Evolutionary conservation across 2,797 vertebrate species (phyloP).

Genomic region (Austrolebias charrua): DNA sequence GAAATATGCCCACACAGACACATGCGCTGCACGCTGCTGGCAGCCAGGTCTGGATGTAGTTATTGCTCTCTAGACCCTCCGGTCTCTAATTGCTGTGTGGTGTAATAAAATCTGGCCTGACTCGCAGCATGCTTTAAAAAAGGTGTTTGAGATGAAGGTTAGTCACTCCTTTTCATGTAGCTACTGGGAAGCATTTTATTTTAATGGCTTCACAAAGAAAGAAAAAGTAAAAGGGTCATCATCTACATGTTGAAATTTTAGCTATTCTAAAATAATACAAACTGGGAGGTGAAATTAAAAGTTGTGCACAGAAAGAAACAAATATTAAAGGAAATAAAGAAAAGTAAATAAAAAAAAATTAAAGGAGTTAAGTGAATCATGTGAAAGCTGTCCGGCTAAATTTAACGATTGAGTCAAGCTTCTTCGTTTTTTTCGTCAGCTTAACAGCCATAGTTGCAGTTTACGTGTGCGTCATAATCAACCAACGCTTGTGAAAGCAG

Average conservation of each 20-base stretch:
- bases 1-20: constrained; percentile 7
- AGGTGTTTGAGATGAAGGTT: constrained; percentile 10
- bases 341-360: not conserved
- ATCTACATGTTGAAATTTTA: constrained; percentile 7
- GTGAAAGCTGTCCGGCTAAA: constrained; percentile 25
- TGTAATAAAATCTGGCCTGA: constrained; percentile 46
- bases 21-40: constrained; percentile 12
- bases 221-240: not conserved
- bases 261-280: constrained; percentile 6
- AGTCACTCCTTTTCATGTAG: constrained; percentile 23
- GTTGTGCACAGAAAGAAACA: not conserved
- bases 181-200: constrained; percentile 26
- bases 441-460: not conserved
- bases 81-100: constrained; percentile 51
- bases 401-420: constrained; percentile 15
- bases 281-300: constrained; percentile 8
- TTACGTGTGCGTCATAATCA: not conserved
- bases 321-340: not conserved
- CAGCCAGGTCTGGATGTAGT: constrained; percentile 44
- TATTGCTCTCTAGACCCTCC: constrained; percentile 42
- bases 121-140: constrained; percentile 21
- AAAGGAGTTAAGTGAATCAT: constrained; percentile 16
- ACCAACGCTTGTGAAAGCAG: constrained; percentile 31
- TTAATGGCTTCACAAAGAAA: constrained; percentile 29
- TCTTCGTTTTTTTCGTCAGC: not conserved